Evolutionary conservation across 2,113 vertebrate genomes (phyloP), one percentile per base, ranked within the genome.

Genomic region (Nematolebias whitei): DNA sequence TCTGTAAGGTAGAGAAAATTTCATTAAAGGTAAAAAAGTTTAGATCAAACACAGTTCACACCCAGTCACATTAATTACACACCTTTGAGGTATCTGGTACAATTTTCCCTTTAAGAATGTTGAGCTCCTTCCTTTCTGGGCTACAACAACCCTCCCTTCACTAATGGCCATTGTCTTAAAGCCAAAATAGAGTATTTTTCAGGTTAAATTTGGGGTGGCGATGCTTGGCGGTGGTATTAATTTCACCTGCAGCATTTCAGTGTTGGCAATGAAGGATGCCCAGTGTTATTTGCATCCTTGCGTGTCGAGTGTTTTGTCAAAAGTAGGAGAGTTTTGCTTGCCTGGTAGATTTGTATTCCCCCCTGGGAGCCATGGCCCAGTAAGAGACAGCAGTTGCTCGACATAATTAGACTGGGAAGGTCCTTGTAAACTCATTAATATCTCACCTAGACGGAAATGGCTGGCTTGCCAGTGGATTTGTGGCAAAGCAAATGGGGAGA

Each of bases 351-450:
- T 80, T 91, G 85, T 89, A 83, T 89, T 85, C 86, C 79, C 92
- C 87, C 86, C 52, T 2, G 90, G 89, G 91, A 92, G 72, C 68
- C n/a, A 18, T 92, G 91, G 86, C 92, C 92, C 91, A 92, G 89
- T 92, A 93, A 92, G 87, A 93, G 87, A 89, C 80, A 84, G 86
- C 77, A 68, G 85, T 90, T 92, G 92, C 90, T 93, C 89, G 86
- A 93, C 91, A 92, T 93, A 93, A 93, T 92, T 93, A 91, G 90
- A 93, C 88, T 68, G 77, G 69, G 82, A 88, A 92, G 89, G 91
- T 90, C 89, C 90, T 90, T 92, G 90, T 92, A 91, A 92, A 90
- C 87, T 91, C 91, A 92, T 93, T 92, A 92, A 93, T 93, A 91
- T 93, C 88, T 91, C 59, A 84, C 80, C 76, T 76, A 60, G 79